These are phyloP conservation scores for Phaonia tiefii DNA, from an alignment of 2,888 invertebrate species.

Conservation along the genomic window DNA sequence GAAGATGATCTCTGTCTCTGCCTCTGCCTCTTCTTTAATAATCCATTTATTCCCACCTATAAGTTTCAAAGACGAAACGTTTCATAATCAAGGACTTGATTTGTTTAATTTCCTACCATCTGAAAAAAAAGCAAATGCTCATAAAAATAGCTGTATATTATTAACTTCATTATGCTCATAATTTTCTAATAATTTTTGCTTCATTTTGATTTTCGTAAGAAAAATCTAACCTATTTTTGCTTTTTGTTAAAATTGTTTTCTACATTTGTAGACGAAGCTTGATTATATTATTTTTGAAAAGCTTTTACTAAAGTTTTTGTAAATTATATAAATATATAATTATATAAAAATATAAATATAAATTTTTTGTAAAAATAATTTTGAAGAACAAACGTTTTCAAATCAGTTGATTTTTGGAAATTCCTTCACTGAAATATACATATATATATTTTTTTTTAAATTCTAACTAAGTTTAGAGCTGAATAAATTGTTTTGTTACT, in stretches of 20 bases:
- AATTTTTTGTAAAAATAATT: constrained; percentile 21
- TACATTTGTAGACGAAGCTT: constrained; percentile 66
- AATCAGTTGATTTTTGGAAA: constrained; percentile 19
- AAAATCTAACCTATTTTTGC: constrained; percentile 45
- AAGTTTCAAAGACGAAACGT: not conserved
- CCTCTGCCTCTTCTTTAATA: not conserved
- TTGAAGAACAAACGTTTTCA: too few species aligned
- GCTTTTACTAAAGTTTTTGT: constrained; percentile 72
- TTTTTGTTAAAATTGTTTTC: constrained; percentile 55
- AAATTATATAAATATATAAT: constrained; percentile 34
- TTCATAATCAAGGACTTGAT: constrained; percentile 43
- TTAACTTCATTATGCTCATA: constrained; percentile 12
- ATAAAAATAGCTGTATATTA: constrained; percentile 10
- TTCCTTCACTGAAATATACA: not conserved
- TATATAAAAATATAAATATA: too few species aligned
- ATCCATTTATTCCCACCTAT: not conserved
- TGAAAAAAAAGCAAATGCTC: not conserved
- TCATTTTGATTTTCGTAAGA: constrained; percentile 25
- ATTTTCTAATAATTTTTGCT: constrained; percentile 12
- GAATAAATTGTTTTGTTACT: too few species aligned
- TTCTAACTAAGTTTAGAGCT: too few species aligned
- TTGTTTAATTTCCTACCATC: constrained; percentile 51
- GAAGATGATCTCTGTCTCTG: not conserved
- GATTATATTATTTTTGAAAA: constrained; percentile 71
- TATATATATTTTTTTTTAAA: too few species aligned